Evolutionary conservation across 2,797 vertebrate genomes (phyloP).

Genomic region (Anableps anableps): DNA sequence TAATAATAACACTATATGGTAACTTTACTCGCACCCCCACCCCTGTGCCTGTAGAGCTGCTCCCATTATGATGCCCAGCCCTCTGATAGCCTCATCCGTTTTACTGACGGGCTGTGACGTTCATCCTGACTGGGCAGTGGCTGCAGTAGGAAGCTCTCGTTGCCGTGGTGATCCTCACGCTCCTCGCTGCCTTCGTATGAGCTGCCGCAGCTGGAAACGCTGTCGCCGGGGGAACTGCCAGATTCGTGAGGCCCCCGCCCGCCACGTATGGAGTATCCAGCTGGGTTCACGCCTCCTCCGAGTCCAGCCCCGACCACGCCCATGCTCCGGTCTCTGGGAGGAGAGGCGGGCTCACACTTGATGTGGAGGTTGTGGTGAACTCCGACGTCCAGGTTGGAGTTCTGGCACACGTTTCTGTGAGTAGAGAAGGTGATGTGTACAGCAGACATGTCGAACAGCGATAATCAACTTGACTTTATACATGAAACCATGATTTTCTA

Average conservation of each 20-base stretch:
- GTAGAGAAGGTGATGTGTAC: conserved; percentile 68
- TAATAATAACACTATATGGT: conserved; percentile 75
- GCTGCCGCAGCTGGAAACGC: conserved; percentile 96
- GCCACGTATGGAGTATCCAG: conserved; percentile 42
- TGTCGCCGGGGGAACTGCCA: conserved; percentile 93
- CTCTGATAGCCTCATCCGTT: conserved; percentile 94
- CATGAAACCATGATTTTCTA: not conserved
- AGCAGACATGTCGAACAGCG: too few species aligned
- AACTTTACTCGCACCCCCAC: conserved; percentile 50
- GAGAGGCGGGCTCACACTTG: conserved; percentile 98
- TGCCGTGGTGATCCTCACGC: conserved; percentile 91
- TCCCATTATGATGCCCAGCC: conserved; percentile 95
- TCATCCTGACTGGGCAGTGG: conserved; percentile 86
- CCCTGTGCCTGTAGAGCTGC: conserved; percentile 5
- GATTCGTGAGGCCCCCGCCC: conserved; percentile 72
- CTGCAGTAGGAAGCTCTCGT: conserved; percentile 92
- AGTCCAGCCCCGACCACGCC: conserved; percentile 44
- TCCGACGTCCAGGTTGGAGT: conserved; percentile 92
- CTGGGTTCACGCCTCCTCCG: conserved; percentile 31
- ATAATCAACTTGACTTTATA: not conserved
- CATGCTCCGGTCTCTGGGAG: conserved; percentile 87
- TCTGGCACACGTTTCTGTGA: conserved; percentile 95
- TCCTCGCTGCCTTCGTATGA: conserved; percentile 94
- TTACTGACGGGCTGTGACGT: conserved; percentile 93
- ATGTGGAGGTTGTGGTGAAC: conserved; percentile 93